Percentiles rank a stretch among this genome's conserved stretches.
These are phyloP conservation scores for Hesperophylax magnus DNA, from an alignment of 1,140 invertebrate genomes.

Conservation along the genomic window DNA sequence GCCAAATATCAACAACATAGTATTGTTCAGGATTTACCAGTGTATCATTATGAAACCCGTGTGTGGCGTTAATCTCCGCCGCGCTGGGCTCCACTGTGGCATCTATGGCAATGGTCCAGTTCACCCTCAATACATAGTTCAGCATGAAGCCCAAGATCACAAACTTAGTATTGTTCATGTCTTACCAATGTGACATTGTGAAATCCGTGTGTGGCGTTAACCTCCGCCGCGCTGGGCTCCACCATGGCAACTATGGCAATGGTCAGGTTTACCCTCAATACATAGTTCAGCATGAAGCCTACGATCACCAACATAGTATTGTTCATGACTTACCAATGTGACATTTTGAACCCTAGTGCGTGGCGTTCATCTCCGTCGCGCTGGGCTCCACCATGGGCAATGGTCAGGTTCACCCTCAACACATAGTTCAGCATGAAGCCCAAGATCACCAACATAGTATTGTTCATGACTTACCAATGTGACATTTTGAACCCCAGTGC, in stretches of 20 bases:
- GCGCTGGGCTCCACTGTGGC: constrained; percentile 80
- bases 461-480: constrained; percentile 64
- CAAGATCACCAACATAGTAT: constrained; percentile 87
- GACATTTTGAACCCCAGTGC: constrained; percentile 59
- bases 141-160: constrained; percentile 91
- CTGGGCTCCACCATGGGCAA: constrained; percentile 85
- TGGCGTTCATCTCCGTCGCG: constrained; percentile 59
- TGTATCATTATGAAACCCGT: constrained; percentile 61
- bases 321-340: constrained; percentile 61
- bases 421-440: constrained; percentile 93
- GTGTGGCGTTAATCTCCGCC: constrained; percentile 58
- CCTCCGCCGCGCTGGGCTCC: constrained; percentile 66
- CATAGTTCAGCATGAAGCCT: constrained; percentile 91
- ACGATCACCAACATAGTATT: constrained; percentile 89
- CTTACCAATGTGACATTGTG: constrained; percentile 64
- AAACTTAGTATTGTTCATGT: constrained; percentile 69
- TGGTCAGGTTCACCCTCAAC: constrained; percentile 88
- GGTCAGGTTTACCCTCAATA: constrained; percentile 89
- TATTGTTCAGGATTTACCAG: constrained; percentile 68
- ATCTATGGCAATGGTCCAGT: constrained; percentile 91
- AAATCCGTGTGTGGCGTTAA: constrained; percentile 52
- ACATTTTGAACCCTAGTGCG: constrained; percentile 60
- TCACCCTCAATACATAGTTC: constrained; percentile 90
- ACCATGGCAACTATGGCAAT: constrained; percentile 93
- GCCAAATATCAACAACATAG: too few species aligned